Evolutionary conservation across 1,140 invertebrate genomes (phyloP), one percentile per base, ranked within the genome.

Genomic region (Eubasilissa regina): DNA sequence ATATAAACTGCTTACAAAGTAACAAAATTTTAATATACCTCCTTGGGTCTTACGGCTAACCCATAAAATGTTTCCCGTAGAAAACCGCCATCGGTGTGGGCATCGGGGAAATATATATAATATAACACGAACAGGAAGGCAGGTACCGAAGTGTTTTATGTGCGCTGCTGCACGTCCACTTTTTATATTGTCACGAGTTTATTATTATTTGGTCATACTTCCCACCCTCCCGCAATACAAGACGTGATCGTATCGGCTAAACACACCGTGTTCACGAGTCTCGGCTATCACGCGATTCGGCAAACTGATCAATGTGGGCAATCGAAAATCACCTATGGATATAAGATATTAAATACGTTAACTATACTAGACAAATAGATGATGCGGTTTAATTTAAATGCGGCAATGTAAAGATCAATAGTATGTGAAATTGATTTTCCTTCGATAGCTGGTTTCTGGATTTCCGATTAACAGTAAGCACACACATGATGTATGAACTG

Each of bases 101-200:
- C 60, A 64, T 21, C 19, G 60, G 25, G 60, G 60, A 64, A 64
- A 64, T 13, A n/a, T n/a, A n/a, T n/a, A n/a, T n/a, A n/a, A n/a
- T n/a, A 64, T 64, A 64, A 64, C 60, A 25, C 17, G 70, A 21
- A 35, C 19, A 11, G 51, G 70, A 19, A 51, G 70, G 70, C 66
- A 66, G 62, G 25, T 66, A 66, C 62, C 35, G 47, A 3, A 12
- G 4, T 35, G 19, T 17, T 73, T 73, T 53, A 73, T 55, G 47
- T 19, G 17, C 4, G 19, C 17, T 19, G 47, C 15, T 53, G 79
- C 79, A 80, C 79, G 79, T 80, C 75, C 79, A 74, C 44, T 80
- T 80, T 80, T 80, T 80, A 80, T 80, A 77, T 80, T 77, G 75
- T 77, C 79, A 80, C 79, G 79, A 77, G 44, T 77, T 75, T 80